These are phyloP conservation scores for Macrotus californicus DNA, from an alignment of 2,113 vertebrate genomes.

Conservation along the genomic window DNA sequence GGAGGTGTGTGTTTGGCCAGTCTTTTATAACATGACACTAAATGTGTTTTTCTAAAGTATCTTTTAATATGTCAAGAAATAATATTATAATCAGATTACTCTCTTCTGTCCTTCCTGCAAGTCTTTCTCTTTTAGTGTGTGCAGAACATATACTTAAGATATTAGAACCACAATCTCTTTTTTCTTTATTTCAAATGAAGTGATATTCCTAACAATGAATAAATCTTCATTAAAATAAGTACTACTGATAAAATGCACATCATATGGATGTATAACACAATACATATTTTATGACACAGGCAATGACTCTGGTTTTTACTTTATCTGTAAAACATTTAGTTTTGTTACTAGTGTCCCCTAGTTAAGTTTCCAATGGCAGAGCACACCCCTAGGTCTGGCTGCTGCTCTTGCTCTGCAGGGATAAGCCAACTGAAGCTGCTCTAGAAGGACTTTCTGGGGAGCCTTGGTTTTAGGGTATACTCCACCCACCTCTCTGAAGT, in stretches of 20 bases:
- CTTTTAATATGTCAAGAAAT: not conserved
- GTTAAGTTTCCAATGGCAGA: not conserved
- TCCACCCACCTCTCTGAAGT: not conserved
- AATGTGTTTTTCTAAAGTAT: slow-evolving; percentile 13
- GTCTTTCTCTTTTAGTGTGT: not conserved
- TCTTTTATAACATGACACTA: not conserved
- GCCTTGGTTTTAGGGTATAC: not conserved
- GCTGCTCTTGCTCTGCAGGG: not conserved
- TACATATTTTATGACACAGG: not conserved
- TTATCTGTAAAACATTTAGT: not conserved
- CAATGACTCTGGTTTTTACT: not conserved
- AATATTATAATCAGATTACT: not conserved
- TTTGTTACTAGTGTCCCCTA: not conserved
- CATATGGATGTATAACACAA: not conserved
- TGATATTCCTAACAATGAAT: not conserved
- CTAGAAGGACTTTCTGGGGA: not conserved
- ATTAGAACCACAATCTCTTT: not conserved
- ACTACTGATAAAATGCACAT: not conserved
- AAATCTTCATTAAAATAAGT: not conserved
- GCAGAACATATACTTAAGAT: not conserved
- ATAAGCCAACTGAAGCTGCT: not conserved
- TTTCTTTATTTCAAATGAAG: not conserved
- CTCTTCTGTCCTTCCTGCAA: not conserved
- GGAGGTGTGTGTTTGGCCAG: not conserved
- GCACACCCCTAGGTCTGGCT: not conserved